Percentiles rank a stretch among this genome's conserved stretches.
phyloP scores from a whole-genome alignment of 2,888 invertebrate genomes.

The Tenthredo amoena region DNA sequence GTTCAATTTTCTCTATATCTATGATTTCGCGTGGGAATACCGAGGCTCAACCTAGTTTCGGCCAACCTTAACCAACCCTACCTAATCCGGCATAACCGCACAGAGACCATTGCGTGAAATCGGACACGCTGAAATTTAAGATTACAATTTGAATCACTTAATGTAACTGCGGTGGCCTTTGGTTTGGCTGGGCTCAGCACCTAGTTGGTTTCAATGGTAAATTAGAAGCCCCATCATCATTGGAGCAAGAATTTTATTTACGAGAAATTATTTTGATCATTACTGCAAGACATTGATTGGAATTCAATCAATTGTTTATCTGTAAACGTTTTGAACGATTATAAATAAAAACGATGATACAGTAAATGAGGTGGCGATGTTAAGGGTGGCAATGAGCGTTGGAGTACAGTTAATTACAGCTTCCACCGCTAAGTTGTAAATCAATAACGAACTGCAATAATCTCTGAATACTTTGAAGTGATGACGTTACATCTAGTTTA shows the following conservation, averaged over 20 bases:
- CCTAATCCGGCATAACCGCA: constrained; percentile 17
- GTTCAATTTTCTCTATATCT: constrained; percentile 8
- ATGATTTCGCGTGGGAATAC: constrained; percentile 11
- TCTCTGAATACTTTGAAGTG: constrained; percentile 65
- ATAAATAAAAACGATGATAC: background rate
- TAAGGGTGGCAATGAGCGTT: background rate
- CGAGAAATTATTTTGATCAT: background rate
- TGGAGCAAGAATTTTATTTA: background rate
- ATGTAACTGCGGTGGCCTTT: background rate
- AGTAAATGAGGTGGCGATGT: background rate
- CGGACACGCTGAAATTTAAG: constrained; percentile 22
- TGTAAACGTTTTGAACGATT: background rate
- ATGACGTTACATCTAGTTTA: constrained; percentile 65
- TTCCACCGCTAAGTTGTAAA: background rate
- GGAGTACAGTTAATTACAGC: background rate
- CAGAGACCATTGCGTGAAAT: constrained; percentile 28
- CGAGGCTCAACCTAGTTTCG: background rate
- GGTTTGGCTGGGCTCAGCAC: background rate
- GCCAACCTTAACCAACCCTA: constrained; percentile 23
- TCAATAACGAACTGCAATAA: constrained; percentile 62
- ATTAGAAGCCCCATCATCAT: background rate
- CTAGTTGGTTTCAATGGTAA: background rate
- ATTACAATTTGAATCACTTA: constrained; percentile 9
- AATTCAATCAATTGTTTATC: background rate
- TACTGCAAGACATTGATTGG: background rate